These are phyloP conservation scores for Anolis apletophallus DNA, from an alignment of 2,797 vertebrate species.

Conservation along the genomic window DNA sequence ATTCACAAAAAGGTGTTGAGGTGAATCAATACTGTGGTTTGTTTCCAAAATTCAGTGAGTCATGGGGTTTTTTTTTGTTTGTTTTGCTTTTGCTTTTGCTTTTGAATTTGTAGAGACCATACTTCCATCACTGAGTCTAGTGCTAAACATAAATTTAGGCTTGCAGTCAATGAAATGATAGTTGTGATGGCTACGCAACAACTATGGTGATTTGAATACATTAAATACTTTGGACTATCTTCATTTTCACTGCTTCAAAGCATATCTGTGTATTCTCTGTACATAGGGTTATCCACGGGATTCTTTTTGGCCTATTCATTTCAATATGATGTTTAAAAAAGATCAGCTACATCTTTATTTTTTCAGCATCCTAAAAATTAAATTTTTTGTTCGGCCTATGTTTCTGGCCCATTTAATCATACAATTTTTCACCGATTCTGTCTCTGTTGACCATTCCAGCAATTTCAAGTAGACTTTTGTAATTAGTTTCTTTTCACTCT, in stretches of 20 bases:
- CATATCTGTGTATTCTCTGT: too few relatives aligned
- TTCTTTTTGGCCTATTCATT: too few relatives aligned
- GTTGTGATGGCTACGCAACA: neutral
- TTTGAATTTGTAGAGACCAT: neutral
- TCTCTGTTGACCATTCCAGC: too few relatives aligned
- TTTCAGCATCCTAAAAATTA: neutral
- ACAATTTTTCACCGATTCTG: too few relatives aligned
- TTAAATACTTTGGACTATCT: neutral
- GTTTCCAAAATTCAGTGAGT: neutral
- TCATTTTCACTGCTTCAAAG: neutral
- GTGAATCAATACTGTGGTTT: neutral
- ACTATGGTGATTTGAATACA: neutral
- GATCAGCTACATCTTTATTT: neutral
- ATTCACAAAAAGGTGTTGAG: neutral
- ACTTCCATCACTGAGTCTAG: neutral
- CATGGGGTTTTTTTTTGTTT: too few relatives aligned
- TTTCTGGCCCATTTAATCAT: too few relatives aligned
- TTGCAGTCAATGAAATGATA: neutral
- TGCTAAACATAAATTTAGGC: too few relatives aligned
- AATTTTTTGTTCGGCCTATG: too few relatives aligned
- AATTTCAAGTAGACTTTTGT: too few relatives aligned
- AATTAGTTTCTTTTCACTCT: too few relatives aligned
- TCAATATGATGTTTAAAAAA: too few relatives aligned
- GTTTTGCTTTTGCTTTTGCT: neutral
- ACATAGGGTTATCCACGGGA: too few relatives aligned